Base-by-base conservation (phyloP, 2,797 vertebrate species). In the Dallia pectoralis region DNA sequence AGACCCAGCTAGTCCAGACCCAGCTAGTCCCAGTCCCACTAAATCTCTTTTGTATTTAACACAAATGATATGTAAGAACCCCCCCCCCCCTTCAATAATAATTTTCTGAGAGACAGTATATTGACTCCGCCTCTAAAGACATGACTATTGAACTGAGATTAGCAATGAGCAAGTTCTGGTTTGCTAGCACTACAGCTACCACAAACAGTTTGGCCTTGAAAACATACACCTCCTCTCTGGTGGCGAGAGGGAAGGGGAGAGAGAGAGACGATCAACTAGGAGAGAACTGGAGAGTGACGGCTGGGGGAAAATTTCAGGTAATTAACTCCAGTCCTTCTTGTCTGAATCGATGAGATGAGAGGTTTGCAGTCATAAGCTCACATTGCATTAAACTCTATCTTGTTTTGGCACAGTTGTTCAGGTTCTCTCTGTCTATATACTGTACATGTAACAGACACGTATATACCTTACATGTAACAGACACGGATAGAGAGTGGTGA, bases 61-160 rank as follows among this genome's bases (percentile, higher is more conserved):
- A 25, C n/a, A 89, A 88, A 85, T 85, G 89, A 40, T 81, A 74
- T 79, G 81, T 81, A 79, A 80, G 22, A 27, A 14, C 11, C 22
- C 40, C n/a, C 65, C 12, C 47, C 29, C 25, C 4, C 14, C 15
- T n/a, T n/a, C 18, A 44, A 44, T 44, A 44, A 44, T 44, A 6
- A 44, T 44, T 44, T 44, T 8, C 44, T 19, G 36, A 84, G 87
- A 84, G 84, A 6, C 78, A 90, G 89, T 88, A 90, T 91, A 91
- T 92, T 90, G 91, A 91, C 90, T 89, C 84, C 77, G 80, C 85
- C 89, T 91, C 87, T 87, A 85, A 91, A 87, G 90, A 87, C 87
- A 85, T 79, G 81, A 82, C 85, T 85, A 90, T 86, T 85, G 87
- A 93, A 92, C 93, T 93, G 91, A 91, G 89, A 93, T 93, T 91